Base-by-base conservation (phyloP, 2,797 vertebrate species). In the Agapornis canus region DNA sequence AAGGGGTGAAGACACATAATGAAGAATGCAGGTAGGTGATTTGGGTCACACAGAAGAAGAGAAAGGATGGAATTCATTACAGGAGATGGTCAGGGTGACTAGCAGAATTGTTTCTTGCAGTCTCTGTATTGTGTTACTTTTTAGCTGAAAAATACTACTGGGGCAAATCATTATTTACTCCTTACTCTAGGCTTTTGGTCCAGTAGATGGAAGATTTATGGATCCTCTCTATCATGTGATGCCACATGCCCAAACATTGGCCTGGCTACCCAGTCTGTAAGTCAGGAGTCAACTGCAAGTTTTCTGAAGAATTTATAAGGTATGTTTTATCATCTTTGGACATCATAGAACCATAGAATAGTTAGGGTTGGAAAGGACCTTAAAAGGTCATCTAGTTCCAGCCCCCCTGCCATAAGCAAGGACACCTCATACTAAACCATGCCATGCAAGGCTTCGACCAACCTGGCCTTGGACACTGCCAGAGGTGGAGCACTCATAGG, bases 41-140 rank as follows among this genome's bases (percentile, higher is more conserved):
- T 66, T 85, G 43, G 3, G 7, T 65, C 15, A 32, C 17, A 9
- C 4, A 73, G 37, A 23, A 17, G 23, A 49, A 79, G 3, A 2
- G 14, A 8, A 4, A 64, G 31, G 29, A 54, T 61, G 8, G 16
- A 69, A 18, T 3, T 1, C 4, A 3, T 0, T 1, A 32, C 3
- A 47, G 42, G 48, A 54, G 19, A 32, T 26, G 16, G 5, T 39
- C 49, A 31, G 17, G 13, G 10, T 32, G 9, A 5, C 4, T 32
- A 48, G 12, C 26, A 37, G 31, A 72, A 9, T 3, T 72, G 19
- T 9, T 86, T 57, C 26, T 81, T 78, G 37, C 16, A 48, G 6
- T 66, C 26, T 68, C 13, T 29, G 11, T 37, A 47, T 29, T 14
- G 31, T 26, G 10, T 1, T 56, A 37, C 11, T 7, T 48, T 83